These are phyloP conservation scores for Numenius arquata DNA, from an alignment of 2,113 vertebrate genomes.

Conservation along the genomic window DNA sequence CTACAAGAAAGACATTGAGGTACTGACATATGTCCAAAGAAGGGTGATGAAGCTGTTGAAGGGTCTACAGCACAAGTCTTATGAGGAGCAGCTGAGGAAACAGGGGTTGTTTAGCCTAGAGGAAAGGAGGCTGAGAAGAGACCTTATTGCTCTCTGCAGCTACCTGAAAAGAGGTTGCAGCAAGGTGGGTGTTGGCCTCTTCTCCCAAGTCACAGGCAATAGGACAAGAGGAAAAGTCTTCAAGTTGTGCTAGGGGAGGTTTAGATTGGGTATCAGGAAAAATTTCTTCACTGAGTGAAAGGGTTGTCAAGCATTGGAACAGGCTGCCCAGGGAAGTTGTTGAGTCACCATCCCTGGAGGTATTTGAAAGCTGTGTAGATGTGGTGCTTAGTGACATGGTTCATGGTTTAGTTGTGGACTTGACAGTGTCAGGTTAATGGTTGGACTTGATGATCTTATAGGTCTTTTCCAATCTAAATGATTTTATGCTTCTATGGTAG, in stretches of 20 bases:
- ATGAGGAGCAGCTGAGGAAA: background rate
- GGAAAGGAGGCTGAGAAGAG: background rate
- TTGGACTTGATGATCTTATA: background rate
- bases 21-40: background rate
- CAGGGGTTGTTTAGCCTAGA: background rate
- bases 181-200: background rate
- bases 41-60: background rate
- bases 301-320: background rate
- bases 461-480: background rate
- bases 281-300: background rate
- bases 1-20: background rate
- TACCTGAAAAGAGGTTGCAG: background rate
- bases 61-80: background rate
- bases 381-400: background rate
- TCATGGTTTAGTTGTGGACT: background rate
- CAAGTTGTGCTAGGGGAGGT: background rate
- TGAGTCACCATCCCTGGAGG: background rate
- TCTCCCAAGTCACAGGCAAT: background rate
- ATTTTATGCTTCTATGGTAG: background rate
- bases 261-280: background rate
- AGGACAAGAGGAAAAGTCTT: background rate
- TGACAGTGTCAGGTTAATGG: background rate
- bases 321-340: background rate
- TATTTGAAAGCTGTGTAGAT: background rate
- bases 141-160: background rate